These are phyloP conservation scores for Suncus etruscus DNA, from an alignment of 2,113 vertebrate species.

Conservation along the genomic window DNA sequence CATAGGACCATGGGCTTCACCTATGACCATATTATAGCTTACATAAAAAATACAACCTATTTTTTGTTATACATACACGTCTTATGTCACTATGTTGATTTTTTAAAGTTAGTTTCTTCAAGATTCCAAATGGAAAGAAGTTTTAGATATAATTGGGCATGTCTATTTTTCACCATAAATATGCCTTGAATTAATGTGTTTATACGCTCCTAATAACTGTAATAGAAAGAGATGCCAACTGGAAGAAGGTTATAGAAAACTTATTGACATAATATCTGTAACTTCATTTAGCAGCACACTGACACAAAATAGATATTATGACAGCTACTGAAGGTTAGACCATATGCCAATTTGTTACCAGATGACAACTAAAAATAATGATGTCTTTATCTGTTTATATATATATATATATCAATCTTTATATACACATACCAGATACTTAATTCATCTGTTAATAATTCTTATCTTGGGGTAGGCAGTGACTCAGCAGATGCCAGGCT, in stretches of 20 bases:
- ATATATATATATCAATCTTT: not conserved
- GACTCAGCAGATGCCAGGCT: no score
- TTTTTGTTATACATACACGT: not conserved
- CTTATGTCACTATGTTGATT: not conserved
- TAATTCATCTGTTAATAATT: not conserved
- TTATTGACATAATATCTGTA: not conserved
- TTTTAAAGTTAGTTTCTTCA: slow-evolving; percentile 9
- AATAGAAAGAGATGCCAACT: not conserved
- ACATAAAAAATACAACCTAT: not conserved
- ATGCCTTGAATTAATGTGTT: not conserved
- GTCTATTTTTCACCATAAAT: slow-evolving; percentile 46
- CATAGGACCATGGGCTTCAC: not conserved
- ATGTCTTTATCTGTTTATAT: not conserved
- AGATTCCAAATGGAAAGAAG: slow-evolving; percentile 14
- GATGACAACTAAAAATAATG: slow-evolving; percentile 35
- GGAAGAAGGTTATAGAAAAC: slow-evolving; percentile 48
- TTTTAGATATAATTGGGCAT: not conserved
- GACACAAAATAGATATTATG: slow-evolving; percentile 30
- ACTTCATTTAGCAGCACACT: not conserved
- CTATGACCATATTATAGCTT: not conserved
- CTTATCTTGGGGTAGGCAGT: not conserved
- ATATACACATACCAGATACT: not conserved
- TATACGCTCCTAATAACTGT: not conserved
- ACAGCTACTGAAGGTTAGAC: not conserved
- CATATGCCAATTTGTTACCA: slow-evolving; percentile 29